These are phyloP conservation scores for Agapornis canus DNA, from an alignment of 2,797 vertebrate genomes.

Conservation along the genomic window DNA sequence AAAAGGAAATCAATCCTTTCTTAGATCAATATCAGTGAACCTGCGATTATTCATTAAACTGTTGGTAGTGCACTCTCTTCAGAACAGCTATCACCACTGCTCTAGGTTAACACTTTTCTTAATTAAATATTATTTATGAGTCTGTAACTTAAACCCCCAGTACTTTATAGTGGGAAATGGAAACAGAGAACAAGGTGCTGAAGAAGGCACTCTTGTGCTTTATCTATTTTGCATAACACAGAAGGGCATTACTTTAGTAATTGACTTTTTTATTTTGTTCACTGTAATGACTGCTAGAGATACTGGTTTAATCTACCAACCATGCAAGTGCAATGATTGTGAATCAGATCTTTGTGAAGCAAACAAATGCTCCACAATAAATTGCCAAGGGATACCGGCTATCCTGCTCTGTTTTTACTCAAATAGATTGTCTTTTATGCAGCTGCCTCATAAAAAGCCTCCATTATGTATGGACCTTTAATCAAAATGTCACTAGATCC, in stretches of 20 bases:
- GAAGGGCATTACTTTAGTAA: background rate
- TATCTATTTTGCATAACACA: constrained; percentile 8
- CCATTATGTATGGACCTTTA: constrained; percentile 37
- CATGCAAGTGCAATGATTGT: constrained; percentile 40
- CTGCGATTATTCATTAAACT: background rate
- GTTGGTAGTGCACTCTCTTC: background rate
- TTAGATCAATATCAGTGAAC: background rate
- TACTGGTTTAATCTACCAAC: constrained; percentile 64
- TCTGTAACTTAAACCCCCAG: background rate
- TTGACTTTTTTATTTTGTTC: constrained; percentile 20
- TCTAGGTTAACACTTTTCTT: background rate
- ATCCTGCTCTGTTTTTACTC: constrained; percentile 50
- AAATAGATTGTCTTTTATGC: constrained; percentile 68
- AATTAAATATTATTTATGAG: background rate
- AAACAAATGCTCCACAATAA: constrained; percentile 65
- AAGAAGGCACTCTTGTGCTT: background rate
- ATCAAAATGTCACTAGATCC: constrained; percentile 65
- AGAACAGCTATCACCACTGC: background rate
- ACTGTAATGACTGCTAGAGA: constrained; percentile 41
- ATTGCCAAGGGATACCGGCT: constrained; percentile 56
- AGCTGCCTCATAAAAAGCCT: constrained; percentile 54
- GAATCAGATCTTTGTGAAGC: constrained; percentile 46
- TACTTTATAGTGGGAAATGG: background rate
- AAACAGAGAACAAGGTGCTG: background rate
- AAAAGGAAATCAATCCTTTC: background rate